These are phyloP conservation scores for Tanypteryx hageni DNA, from an alignment of 2,888 invertebrate species.

Conservation along the genomic window DNA sequence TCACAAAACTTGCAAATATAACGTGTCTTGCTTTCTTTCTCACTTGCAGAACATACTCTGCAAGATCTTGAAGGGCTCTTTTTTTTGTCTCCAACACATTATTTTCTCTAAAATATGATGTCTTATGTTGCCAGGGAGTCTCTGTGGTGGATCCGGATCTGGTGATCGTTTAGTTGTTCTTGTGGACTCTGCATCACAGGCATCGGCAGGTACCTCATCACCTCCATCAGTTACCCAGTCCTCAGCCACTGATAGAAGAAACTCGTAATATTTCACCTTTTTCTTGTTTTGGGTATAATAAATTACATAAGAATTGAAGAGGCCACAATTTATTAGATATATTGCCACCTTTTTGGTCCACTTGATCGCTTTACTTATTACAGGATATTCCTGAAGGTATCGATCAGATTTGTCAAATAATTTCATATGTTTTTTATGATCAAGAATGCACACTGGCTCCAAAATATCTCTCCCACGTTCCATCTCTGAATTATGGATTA, in stretches of 20 bases:
- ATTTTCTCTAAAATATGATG: not conserved
- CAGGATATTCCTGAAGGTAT: slow-evolving; percentile 66
- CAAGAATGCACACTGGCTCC: slow-evolving; percentile 66
- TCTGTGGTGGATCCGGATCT: not conserved
- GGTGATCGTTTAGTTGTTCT: not conserved
- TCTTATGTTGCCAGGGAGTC: not conserved
- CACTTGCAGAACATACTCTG: not conserved
- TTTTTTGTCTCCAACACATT: not conserved
- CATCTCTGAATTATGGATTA: slow-evolving; percentile 67
- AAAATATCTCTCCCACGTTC: slow-evolving; percentile 65
- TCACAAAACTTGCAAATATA: not conserved
- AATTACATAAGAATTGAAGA: slow-evolving; percentile 63
- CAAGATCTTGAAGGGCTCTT: not conserved
- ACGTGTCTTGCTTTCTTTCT: not conserved
- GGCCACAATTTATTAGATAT: slow-evolving; percentile 66
- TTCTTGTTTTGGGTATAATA: not conserved
- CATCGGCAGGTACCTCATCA: too few relatives aligned
- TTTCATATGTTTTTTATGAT: slow-evolving; percentile 67
- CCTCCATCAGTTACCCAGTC: not conserved
- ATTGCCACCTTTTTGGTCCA: slow-evolving; percentile 67
- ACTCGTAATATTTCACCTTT: not conserved
- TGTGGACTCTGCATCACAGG: not conserved
- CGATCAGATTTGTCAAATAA: slow-evolving; percentile 67
- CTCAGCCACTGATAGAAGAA: not conserved
- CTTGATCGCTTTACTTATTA: slow-evolving; percentile 67